Conservation (phyloP, 2,888 invertebrate species). For the Junonia oenone region DNA sequence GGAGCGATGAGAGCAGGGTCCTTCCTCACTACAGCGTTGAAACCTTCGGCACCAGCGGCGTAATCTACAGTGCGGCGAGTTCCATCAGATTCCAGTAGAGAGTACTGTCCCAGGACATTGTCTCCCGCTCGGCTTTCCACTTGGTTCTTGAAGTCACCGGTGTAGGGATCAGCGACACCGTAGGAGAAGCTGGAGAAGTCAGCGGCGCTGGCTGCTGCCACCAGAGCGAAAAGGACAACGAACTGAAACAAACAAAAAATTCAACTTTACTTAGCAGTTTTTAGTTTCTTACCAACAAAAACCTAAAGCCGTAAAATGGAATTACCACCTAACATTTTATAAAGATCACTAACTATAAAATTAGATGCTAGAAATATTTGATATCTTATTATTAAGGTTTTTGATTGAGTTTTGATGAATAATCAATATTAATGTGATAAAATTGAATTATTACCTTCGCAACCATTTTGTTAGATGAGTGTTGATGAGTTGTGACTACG, state of each 20-base stretch:
- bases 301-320: background rate
- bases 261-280: background rate
- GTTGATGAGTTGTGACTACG: conserved; percentile 66
- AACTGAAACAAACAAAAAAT: conserved; percentile 41
- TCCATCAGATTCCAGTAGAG: conserved; percentile 75
- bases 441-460: conserved; percentile 53
- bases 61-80: conserved; percentile 77
- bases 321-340: background rate
- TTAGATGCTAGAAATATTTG: no score
- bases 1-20: conserved; percentile 60
- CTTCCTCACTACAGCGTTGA: conserved; percentile 78
- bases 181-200: conserved; percentile 72
- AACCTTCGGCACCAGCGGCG: conserved; percentile 74
- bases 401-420: no score
- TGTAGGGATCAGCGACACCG: conserved; percentile 76
- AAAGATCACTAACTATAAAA: no score
- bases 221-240: conserved; percentile 50
- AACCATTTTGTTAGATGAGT: conserved; percentile 51
- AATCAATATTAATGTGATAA: background rate
- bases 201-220: conserved; percentile 41
- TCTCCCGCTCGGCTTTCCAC: conserved; percentile 68
- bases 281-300: background rate
- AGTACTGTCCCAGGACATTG: conserved; percentile 77
- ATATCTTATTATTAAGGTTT: no score
- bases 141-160: conserved; percentile 79